A percentile compares a stretch with the other conserved stretches of the same genome.
Evolutionary conservation across 2,113 vertebrate genomes (phyloP).

Genomic region (Recurvirostra avosetta): DNA sequence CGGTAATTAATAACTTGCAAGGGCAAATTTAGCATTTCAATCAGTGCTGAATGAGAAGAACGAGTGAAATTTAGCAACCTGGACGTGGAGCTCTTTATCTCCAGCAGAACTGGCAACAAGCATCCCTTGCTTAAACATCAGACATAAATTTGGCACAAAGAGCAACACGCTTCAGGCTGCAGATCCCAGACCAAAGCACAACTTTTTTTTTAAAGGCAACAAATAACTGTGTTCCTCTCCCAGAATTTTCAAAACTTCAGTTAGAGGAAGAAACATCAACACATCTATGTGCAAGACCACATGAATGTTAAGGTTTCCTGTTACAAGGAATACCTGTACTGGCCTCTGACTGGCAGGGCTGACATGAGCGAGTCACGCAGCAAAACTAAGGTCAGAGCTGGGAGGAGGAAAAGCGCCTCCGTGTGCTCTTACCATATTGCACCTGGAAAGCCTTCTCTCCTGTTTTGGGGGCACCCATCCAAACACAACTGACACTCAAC

Average conservation of each 20-base stretch:
- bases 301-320: background rate
- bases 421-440: background rate
- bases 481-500: background rate
- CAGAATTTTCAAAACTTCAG: background rate
- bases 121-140: background rate
- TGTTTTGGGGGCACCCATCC: background rate
- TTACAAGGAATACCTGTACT: background rate
- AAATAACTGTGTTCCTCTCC: background rate
- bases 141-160: background rate
- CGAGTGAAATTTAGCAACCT: background rate
- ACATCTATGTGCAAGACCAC: background rate
- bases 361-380: background rate
- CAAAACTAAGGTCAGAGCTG: background rate
- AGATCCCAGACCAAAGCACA: background rate
- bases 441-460: background rate
- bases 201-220: background rate
- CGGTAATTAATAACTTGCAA: slow-evolving; percentile 64
- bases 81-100: background rate
- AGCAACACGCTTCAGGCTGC: background rate
- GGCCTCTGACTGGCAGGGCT: background rate
- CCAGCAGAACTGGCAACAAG: background rate
- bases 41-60: slow-evolving; percentile 6
- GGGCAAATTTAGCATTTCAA: slow-evolving; percentile 55
- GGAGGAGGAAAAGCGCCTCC: background rate
- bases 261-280: background rate